Percentiles rank a stretch among this genome's conserved stretches.
These are phyloP conservation scores for Drosophila melanica DNA, from an alignment of 1,140 invertebrate genomes.

Conservation along the genomic window DNA sequence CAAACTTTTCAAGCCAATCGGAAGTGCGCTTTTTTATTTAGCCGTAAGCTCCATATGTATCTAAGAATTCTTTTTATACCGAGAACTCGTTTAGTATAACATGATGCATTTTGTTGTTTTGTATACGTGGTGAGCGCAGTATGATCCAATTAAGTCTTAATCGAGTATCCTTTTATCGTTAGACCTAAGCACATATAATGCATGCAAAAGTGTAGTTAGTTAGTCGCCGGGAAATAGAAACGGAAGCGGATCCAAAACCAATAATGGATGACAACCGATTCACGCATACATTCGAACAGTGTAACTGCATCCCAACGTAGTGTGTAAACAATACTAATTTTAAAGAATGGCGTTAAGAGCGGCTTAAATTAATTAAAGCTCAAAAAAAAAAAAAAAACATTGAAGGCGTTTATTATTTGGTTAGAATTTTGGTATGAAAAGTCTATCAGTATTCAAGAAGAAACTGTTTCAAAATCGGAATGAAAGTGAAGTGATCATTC, in stretches of 20 bases:
- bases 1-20: neutral
- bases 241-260: neutral
- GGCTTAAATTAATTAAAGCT: slow-evolving; percentile 62
- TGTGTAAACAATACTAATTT: slow-evolving; percentile 54
- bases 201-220: slow-evolving; percentile 8
- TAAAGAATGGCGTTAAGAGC: slow-evolving; percentile 56
- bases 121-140: slow-evolving; percentile 10
- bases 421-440: no score
- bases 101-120: slow-evolving; percentile 45
- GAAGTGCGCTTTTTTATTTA: slow-evolving; percentile 22
- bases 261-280: slow-evolving; percentile 12
- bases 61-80: slow-evolving; percentile 49
- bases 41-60: slow-evolving; percentile 47
- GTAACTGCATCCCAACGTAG: slow-evolving; percentile 66
- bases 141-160: slow-evolving; percentile 13
- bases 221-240: slow-evolving; percentile 7
- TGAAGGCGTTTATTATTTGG: no score
- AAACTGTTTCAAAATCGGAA: no score
- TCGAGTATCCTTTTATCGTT: slow-evolving; percentile 15
- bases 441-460: no score
- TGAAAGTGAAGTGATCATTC: no score
- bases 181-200: slow-evolving; percentile 17
- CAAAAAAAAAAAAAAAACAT: slow-evolving; percentile 1
- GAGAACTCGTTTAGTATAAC: slow-evolving; percentile 31
- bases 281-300: slow-evolving; percentile 48